Conservation (phyloP, 1,140 invertebrate species). For the Eupeodes corollae region DNA sequence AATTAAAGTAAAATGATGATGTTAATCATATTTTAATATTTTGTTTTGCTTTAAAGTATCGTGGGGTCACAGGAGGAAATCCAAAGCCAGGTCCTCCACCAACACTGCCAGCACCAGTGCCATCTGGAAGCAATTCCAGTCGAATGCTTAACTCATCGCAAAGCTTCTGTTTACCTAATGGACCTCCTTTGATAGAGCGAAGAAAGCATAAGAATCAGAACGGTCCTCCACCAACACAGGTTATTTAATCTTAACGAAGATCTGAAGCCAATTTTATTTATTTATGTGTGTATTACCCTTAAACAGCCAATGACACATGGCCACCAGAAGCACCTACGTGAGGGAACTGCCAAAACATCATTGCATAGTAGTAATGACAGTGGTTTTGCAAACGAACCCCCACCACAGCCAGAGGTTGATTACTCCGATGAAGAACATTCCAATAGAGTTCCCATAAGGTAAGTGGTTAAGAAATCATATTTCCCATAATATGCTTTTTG, state of each 20-base stretch:
- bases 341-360: conserved; percentile 53
- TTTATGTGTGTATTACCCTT: background rate
- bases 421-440: conserved; percentile 78
- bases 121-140: conserved; percentile 34
- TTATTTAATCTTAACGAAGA: background rate
- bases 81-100: conserved; percentile 46
- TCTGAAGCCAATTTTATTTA: background rate
- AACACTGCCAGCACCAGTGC: conserved; percentile 51
- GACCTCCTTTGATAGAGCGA: conserved; percentile 24
- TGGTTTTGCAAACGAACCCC: conserved; percentile 76
- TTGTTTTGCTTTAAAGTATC: conserved; percentile 17
- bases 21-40: background rate
- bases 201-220: conserved; percentile 31
- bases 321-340: conserved; percentile 17
- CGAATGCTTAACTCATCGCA: conserved; percentile 42
- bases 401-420: conserved; percentile 76
- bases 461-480: conserved; percentile 22
- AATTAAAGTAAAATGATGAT: background rate
- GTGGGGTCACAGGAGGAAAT: conserved; percentile 17
- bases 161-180: conserved; percentile 39
- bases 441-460: conserved; percentile 59
- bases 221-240: conserved; percentile 18
- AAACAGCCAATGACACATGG: conserved; percentile 7
- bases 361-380: conserved; percentile 84
- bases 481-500: too few species aligned